Evolutionary conservation across 2,888 invertebrate genomes (phyloP).

Genomic region (Drosophila recens): DNA sequence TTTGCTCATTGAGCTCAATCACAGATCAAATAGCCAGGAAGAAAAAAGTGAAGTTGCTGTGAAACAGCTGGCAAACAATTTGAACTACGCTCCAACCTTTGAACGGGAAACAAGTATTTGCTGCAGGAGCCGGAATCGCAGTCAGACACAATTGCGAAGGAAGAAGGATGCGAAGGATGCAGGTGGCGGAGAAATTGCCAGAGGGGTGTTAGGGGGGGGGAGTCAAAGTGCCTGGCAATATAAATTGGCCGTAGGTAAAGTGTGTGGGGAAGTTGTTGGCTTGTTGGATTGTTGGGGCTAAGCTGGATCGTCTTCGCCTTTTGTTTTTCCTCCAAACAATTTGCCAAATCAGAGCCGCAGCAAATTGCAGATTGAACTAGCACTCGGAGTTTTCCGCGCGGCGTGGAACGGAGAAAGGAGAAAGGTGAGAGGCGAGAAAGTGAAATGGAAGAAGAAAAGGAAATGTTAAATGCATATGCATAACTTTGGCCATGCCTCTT

Average conservation of each 20-base stretch:
- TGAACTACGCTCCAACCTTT: constrained; percentile 73
- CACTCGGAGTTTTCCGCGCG: constrained; percentile 16
- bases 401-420: neutral
- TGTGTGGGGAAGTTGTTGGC: constrained; percentile 24
- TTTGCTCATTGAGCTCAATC: constrained; percentile 76
- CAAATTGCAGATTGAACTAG: constrained; percentile 64
- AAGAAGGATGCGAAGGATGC: neutral
- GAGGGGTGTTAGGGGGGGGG: neutral
- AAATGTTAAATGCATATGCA: constrained; percentile 69
- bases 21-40: constrained; percentile 74
- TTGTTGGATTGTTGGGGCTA: constrained; percentile 44
- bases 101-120: constrained; percentile 54
- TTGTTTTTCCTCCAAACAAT: constrained; percentile 72
- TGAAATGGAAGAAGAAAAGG: constrained; percentile 6
- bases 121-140: constrained; percentile 32
- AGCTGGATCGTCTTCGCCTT: constrained; percentile 55
- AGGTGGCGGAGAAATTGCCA: neutral
- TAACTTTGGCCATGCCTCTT: constrained; percentile 48
- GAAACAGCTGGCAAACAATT: constrained; percentile 77
- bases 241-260: constrained; percentile 54
- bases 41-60: constrained; percentile 49
- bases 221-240: constrained; percentile 54
- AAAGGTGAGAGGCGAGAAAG: neutral
- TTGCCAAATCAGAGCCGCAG: constrained; percentile 66
- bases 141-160: constrained; percentile 58